Evolutionary conservation across 2,888 invertebrate species (phyloP).

Genomic region (Melieria picta): DNA sequence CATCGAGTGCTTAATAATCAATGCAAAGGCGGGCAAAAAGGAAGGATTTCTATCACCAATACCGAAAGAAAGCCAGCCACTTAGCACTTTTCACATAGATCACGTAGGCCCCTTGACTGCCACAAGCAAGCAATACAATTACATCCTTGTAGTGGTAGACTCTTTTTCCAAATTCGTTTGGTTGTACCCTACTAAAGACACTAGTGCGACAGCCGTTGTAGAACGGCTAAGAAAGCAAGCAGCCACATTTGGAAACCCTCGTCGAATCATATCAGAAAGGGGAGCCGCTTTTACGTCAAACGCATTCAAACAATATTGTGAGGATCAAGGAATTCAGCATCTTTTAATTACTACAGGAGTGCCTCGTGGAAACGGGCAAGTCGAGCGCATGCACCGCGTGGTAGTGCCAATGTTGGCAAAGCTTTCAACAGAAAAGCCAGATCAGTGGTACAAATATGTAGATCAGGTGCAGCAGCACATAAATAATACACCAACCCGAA

Average conservation of each 20-base stretch:
- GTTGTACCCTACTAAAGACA: conserved; percentile 48
- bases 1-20: not conserved
- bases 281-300: conserved; percentile 38
- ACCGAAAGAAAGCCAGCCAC: conserved; percentile 1
- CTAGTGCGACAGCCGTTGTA: conserved; percentile 51
- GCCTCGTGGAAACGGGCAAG: conserved; percentile 44
- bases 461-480: conserved; percentile 17
- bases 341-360: conserved; percentile 35
- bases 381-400: conserved; percentile 47
- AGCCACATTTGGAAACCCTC: conserved; percentile 40
- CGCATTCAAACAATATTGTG: conserved; percentile 49
- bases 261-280: conserved; percentile 36
- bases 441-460: conserved; percentile 34
- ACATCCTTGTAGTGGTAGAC: conserved; percentile 41
- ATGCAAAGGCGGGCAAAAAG: conserved; percentile 6
- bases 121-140: conserved; percentile 35
- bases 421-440: not conserved
- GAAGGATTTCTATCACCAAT: conserved; percentile 2
- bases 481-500: conserved; percentile 23
- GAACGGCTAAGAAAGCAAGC: conserved; percentile 50
- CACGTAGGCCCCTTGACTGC: conserved; percentile 55
- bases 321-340: conserved; percentile 36
- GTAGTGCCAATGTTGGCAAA: conserved; percentile 22
- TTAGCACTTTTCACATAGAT: conserved; percentile 40
- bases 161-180: conserved; percentile 54